Conservation (phyloP, 2,113 vertebrate genomes). For the Nycticorax nycticorax region DNA sequence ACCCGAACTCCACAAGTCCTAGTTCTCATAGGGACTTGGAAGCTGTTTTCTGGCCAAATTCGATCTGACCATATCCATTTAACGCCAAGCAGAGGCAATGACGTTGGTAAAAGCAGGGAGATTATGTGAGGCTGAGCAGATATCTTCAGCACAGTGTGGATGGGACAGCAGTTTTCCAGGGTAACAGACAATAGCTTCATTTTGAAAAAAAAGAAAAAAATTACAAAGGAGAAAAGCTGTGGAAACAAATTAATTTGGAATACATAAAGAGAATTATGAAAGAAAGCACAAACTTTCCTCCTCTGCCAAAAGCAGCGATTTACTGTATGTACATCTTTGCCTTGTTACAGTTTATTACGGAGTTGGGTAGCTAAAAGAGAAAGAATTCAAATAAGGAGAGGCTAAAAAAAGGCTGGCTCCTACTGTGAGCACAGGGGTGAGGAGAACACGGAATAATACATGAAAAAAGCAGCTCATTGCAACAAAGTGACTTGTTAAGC, state of each 20-base stretch:
- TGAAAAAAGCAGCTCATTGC: slow-evolving; percentile 27
- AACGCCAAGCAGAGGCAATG: background rate
- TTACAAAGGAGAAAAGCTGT: slow-evolving; percentile 27
- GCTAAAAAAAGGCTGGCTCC: slow-evolving; percentile 24
- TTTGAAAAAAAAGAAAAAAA: background rate
- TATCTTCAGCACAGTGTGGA: slow-evolving; percentile 2
- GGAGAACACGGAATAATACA: slow-evolving; percentile 28
- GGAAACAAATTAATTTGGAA: slow-evolving; percentile 58
- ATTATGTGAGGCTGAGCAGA: background rate
- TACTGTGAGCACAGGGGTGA: slow-evolving; percentile 7
- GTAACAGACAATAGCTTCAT: background rate
- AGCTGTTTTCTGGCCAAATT: background rate
- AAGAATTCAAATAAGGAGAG: slow-evolving; percentile 51
- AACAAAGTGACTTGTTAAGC: slow-evolving; percentile 22
- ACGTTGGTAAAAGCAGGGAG: background rate
- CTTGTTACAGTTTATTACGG: slow-evolving; percentile 40
- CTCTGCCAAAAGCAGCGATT: background rate
- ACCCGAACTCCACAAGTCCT: background rate
- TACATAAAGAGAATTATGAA: slow-evolving; percentile 46
- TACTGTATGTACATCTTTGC: background rate
- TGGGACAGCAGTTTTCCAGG: slow-evolving; percentile 21
- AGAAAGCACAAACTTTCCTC: slow-evolving; percentile 48
- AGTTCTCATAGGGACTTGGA: background rate
- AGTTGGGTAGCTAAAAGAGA: slow-evolving; percentile 45
- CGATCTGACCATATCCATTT: background rate